Base-by-base conservation (phyloP, 2,797 vertebrate species). In the Melanogrammus aeglefinus region DNA sequence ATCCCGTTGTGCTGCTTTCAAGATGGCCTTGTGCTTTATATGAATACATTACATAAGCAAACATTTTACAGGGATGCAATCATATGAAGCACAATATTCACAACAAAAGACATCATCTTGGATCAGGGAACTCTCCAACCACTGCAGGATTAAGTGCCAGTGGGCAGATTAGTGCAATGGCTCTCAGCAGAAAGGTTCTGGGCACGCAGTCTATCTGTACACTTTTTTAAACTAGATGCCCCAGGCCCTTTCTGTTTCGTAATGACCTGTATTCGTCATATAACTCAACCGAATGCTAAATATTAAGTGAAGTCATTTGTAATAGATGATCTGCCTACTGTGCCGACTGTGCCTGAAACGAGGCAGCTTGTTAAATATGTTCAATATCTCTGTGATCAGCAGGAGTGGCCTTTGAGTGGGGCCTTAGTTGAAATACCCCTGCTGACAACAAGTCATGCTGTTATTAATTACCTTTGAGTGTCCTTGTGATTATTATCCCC, bases 381-480 rank as follows among this genome's bases (percentile, higher is more conserved):
- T 63, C 21, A 63, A 63, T 63, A 24, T n/a, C n/a, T 63, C 57
- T n/a, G 21, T n/a, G 57, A 63, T 63, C 57, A 63, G 6, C 21
- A 63, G 57, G 63, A 69, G 24, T 69, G 63, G 10, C n/a, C n/a
- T 12, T 69, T n/a, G 10, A 27, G 6, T 27, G 9, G n/a, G 24
- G n/a, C 63, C 63, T 27, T 27, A 29, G 63, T 24, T 27, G n/a
- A 69, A 69, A 69, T 24, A 24, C 63, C 63, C n/a, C 63, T n/a
- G 63, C 63, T 27, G 63, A 69, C 63, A 69, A 69, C 24, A 27
- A 69, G 63, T 69, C 63, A 69, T 69, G 63, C 24, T 69, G 63
- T 27, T 27, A 69, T 69, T 69, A 27, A 69, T 69, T 69, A 69
- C n/a, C 63, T 69, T 69, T 69, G 24, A 27, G 24, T 9, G 63